phyloP scores from a whole-genome alignment of 2,888 invertebrate species.

The Flexamia atlantica region DNA sequence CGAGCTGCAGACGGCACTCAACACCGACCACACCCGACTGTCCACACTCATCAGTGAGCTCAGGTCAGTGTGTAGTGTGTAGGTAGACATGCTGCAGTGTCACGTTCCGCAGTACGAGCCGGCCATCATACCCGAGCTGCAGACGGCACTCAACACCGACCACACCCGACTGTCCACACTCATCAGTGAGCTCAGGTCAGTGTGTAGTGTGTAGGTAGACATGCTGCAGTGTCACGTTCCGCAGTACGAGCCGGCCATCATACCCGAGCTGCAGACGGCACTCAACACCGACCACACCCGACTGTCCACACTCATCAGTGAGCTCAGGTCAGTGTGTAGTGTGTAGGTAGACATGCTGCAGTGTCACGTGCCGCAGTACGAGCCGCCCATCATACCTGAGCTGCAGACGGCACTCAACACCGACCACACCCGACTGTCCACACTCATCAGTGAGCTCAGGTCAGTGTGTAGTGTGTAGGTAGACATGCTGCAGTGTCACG shows the following conservation, averaged over 20 bases:
- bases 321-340: conserved; percentile 80
- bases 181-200: conserved; percentile 82
- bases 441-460: conserved; percentile 84
- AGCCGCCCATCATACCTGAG: conserved; percentile 88
- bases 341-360: conserved; percentile 95
- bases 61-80: no score
- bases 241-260: conserved; percentile 90
- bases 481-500: conserved; percentile 94
- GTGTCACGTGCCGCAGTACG: conserved; percentile 95
- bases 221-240: conserved; percentile 95
- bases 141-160: conserved; percentile 87
- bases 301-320: conserved; percentile 82
- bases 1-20: conserved; percentile 90
- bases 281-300: conserved; percentile 86
- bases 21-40: conserved; percentile 83
- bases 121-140: conserved; percentile 88
- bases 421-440: conserved; percentile 82
- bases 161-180: conserved; percentile 81
- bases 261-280: conserved; percentile 89
- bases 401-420: conserved; percentile 88
- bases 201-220: no score
- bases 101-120: conserved; percentile 95
- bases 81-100: conserved; percentile 93
- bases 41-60: conserved; percentile 84
- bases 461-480: conserved; percentile 71